These are phyloP conservation scores for Burhinus oedicnemus DNA, from an alignment of 2,113 vertebrate genomes.

Conservation along the genomic window DNA sequence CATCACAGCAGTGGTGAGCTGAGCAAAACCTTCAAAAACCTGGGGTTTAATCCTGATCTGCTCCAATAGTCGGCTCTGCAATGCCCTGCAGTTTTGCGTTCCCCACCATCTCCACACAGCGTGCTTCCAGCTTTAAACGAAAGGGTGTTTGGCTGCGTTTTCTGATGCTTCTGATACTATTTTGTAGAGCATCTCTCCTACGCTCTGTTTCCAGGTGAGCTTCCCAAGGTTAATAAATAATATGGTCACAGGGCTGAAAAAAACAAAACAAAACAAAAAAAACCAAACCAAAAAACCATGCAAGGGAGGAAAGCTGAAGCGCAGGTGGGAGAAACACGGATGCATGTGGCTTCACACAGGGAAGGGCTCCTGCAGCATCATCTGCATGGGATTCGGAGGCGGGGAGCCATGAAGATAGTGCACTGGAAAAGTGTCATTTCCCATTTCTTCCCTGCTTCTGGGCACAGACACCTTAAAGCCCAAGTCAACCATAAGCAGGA, in stretches of 20 bases:
- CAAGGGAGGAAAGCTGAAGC: not conserved
- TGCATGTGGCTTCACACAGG: rapidly evolving
- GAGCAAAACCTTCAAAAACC: not conserved
- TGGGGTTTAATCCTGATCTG: rapidly evolving
- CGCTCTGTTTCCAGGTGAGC: not conserved
- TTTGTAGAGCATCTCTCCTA: not conserved
- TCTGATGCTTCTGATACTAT: not conserved
- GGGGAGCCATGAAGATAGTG: rapidly evolving
- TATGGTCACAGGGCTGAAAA: not conserved
- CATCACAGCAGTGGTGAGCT: rapidly evolving
- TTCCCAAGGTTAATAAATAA: not conserved
- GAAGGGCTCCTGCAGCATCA: not conserved
- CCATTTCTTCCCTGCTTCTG: not conserved
- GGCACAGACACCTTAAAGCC: not conserved
- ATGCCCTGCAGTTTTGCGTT: not conserved
- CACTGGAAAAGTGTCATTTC: not conserved
- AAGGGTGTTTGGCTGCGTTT: not conserved
- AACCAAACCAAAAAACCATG: not conserved
- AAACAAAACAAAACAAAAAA: too few relatives aligned
- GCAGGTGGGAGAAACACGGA: not conserved
- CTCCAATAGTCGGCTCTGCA: not conserved
- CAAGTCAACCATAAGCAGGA: not conserved
- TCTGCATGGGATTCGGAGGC: rapidly evolving
- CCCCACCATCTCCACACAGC: not conserved
- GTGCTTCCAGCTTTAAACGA: not conserved